Evolutionary conservation across 2,113 vertebrate species (phyloP).

Genomic region (Coregonus clupeaformis): DNA sequence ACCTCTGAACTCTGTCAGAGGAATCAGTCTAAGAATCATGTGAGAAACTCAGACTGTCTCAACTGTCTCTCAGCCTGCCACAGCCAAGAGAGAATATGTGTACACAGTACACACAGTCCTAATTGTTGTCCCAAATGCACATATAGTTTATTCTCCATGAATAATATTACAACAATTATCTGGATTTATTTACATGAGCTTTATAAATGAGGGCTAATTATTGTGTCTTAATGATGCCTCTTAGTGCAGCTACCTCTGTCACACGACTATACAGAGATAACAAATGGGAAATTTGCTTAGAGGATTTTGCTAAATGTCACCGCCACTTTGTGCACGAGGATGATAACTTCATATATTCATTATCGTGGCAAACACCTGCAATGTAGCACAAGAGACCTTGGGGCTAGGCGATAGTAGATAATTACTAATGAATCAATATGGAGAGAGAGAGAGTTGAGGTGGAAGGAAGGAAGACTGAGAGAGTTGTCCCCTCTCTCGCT

Average conservation of each 20-base stretch:
- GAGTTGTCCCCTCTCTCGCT: constrained; percentile 17
- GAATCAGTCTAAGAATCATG: not conserved
- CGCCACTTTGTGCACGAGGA: constrained; percentile 69
- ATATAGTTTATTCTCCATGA: constrained; percentile 52
- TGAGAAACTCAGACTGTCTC: not conserved
- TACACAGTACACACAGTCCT: not conserved
- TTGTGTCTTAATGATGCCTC: constrained; percentile 74
- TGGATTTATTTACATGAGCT: constrained; percentile 71
- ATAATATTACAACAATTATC: constrained; percentile 66
- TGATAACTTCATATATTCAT: constrained; percentile 84
- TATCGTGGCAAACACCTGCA: constrained; percentile 81
- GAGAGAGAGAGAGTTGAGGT: constrained; percentile 28
- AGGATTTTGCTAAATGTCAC: constrained; percentile 84
- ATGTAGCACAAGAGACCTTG: constrained; percentile 67
- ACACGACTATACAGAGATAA: constrained; percentile 72
- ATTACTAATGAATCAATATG: constrained; percentile 65
- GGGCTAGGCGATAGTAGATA: constrained; percentile 40
- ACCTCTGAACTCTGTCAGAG: not conserved
- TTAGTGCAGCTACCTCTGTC: constrained; percentile 65
- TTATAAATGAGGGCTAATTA: constrained; percentile 80
- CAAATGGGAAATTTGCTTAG: constrained; percentile 66
- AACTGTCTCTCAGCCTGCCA: not conserved
- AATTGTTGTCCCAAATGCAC: constrained; percentile 16
- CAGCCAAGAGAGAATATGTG: not conserved
- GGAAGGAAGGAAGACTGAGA: constrained; percentile 4